These are phyloP conservation scores for Pontoporia blainvillei DNA, from an alignment of 2,113 vertebrate genomes.

Conservation along the genomic window DNA sequence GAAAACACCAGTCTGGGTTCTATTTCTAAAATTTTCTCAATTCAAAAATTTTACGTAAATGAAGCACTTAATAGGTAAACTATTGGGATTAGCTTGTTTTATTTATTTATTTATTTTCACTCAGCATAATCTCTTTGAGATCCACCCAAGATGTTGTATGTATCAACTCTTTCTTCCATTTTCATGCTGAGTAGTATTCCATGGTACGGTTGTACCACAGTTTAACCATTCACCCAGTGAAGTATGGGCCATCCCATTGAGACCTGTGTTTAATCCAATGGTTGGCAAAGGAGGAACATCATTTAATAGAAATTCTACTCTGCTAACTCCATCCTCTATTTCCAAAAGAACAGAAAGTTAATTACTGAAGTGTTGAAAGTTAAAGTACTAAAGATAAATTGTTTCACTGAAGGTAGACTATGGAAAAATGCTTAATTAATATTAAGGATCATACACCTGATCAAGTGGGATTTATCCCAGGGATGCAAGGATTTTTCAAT, in stretches of 20 bases:
- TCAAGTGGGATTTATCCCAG: too few species aligned
- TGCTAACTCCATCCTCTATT: not conserved
- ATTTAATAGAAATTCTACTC: not conserved
- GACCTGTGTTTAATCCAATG: not conserved
- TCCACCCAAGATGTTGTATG: too few species aligned
- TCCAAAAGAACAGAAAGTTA: not conserved
- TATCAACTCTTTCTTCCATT: too few species aligned
- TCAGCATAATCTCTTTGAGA: too few species aligned
- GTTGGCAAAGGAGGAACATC: not conserved
- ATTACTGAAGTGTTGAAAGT: not conserved
- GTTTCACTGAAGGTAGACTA: not conserved
- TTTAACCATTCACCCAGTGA: not conserved
- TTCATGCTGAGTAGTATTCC: too few species aligned
- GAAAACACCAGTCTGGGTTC: not conserved
- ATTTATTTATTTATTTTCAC: too few species aligned
- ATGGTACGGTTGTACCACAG: too few species aligned
- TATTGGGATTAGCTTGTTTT: not conserved
- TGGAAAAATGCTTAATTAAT: not conserved
- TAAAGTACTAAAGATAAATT: not conserved
- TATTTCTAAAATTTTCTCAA: not conserved
- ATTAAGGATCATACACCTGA: too few species aligned
- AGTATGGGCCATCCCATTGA: not conserved
- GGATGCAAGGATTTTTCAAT: too few species aligned
- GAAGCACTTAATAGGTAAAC: not conserved
- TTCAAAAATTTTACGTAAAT: not conserved